Conservation (phyloP, 2,888 invertebrate species). For the Caenorhabditis drosophilae region DNA sequence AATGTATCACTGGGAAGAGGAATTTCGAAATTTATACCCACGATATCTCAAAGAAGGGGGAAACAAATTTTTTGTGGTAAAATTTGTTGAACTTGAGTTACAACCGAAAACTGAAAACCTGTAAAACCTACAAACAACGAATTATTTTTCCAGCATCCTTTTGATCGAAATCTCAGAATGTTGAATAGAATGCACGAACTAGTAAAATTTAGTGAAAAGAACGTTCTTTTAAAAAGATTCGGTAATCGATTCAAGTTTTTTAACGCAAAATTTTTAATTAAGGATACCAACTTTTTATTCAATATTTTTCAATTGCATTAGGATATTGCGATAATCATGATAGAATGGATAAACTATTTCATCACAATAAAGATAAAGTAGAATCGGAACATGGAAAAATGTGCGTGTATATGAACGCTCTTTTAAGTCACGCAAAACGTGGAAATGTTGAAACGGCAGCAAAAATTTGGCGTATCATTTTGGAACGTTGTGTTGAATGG, state of each 20-base stretch:
- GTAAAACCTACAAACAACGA: too few relatives aligned
- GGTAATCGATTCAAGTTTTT: neutral
- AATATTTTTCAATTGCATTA: constrained; percentile 8
- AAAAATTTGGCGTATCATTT: neutral
- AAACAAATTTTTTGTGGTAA: too few relatives aligned
- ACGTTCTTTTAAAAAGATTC: neutral
- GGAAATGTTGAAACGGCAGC: constrained; percentile 1
- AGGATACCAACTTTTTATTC: constrained; percentile 12
- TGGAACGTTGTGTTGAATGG: neutral
- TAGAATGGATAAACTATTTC: constrained; percentile 1
- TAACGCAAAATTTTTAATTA: neutral
- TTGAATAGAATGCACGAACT: neutral
- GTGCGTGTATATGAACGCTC: constrained; percentile 6
- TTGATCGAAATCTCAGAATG: neutral
- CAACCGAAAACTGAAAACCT: neutral
- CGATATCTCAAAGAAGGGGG: too few relatives aligned
- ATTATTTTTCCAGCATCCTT: neutral
- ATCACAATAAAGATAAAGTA: neutral
- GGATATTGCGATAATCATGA: constrained; percentile 4
- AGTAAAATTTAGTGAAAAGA: neutral
- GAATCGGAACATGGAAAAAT: neutral
- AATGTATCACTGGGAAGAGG: too few relatives aligned
- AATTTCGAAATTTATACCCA: too few relatives aligned
- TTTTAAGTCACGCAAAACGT: constrained; percentile 13
- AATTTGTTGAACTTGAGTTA: too few relatives aligned